phyloP scores from a whole-genome alignment of 2,797 vertebrate species.

The Phaenicophaeus curvirostris region DNA sequence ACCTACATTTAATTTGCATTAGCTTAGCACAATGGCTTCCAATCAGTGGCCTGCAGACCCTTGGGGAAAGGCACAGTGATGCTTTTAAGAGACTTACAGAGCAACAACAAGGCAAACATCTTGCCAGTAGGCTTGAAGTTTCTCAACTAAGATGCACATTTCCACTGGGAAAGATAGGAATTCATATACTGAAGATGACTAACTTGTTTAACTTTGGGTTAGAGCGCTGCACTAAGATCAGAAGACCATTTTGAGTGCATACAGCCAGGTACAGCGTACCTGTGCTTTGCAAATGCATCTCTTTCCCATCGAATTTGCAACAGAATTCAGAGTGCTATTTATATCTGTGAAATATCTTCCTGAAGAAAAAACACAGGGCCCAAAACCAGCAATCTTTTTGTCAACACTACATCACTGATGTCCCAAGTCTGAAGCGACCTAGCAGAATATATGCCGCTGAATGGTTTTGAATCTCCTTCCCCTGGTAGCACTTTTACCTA shows the following conservation, averaged over 20 bases:
- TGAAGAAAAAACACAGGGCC: neutral
- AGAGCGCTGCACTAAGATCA: neutral
- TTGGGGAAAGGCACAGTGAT: neutral
- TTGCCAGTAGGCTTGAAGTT: neutral
- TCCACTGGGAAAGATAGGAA: neutral
- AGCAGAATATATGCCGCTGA: accelerated
- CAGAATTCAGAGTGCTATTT: neutral
- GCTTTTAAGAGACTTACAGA: neutral
- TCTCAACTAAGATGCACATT: neutral
- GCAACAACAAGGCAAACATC: neutral
- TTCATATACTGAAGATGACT: neutral
- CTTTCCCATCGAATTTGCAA: neutral
- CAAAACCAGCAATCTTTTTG: neutral
- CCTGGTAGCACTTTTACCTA: neutral
- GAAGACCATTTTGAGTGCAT: neutral
- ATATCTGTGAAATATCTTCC: neutral
- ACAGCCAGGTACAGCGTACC: neutral
- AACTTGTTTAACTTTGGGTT: neutral
- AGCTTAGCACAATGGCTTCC: neutral
- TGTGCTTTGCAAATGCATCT: neutral
- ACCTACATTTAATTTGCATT: neutral
- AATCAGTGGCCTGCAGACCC: neutral
- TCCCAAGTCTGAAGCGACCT: neutral
- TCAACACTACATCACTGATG: neutral
- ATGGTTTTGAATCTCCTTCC: neutral